phyloP scores from a whole-genome alignment of 2,888 invertebrate species.

The Drosophila nr. medialis region DNA sequence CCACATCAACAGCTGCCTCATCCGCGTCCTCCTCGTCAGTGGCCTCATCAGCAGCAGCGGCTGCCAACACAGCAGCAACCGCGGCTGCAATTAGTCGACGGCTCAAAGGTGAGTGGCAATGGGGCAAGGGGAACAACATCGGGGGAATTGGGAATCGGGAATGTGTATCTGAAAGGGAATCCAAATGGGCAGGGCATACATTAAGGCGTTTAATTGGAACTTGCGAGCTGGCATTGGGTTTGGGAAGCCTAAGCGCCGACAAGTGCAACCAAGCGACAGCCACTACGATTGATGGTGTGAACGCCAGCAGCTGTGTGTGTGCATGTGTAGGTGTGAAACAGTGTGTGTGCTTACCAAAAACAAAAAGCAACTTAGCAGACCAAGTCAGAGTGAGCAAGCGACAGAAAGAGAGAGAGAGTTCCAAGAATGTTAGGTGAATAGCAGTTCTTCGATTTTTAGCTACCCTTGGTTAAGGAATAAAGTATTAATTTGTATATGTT shows the following conservation, averaged over 20 bases:
- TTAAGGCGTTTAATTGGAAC: slow-evolving; percentile 53
- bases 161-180: not conserved
- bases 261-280: slow-evolving; percentile 63
- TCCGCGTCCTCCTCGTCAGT: slow-evolving; percentile 63
- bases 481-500: not conserved
- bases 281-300: slow-evolving; percentile 66
- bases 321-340: not conserved
- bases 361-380: slow-evolving; percentile 14
- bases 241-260: slow-evolving; percentile 18
- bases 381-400: not conserved
- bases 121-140: not conserved
- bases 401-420: not conserved
- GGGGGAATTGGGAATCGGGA: not conserved
- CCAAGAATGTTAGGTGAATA: not conserved
- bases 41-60: slow-evolving; percentile 39
- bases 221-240: slow-evolving; percentile 20
- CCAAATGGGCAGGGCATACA: slow-evolving; percentile 27
- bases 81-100: slow-evolving; percentile 74
- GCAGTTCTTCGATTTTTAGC: not conserved
- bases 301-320: slow-evolving; percentile 61
- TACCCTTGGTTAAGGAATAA: not conserved
- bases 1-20: slow-evolving; percentile 68
- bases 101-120: slow-evolving; percentile 70
- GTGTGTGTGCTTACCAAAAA: slow-evolving; percentile 6
- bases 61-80: slow-evolving; percentile 56